phyloP scores from a whole-genome alignment of 2,113 vertebrate genomes.

The Parus major region DNA sequence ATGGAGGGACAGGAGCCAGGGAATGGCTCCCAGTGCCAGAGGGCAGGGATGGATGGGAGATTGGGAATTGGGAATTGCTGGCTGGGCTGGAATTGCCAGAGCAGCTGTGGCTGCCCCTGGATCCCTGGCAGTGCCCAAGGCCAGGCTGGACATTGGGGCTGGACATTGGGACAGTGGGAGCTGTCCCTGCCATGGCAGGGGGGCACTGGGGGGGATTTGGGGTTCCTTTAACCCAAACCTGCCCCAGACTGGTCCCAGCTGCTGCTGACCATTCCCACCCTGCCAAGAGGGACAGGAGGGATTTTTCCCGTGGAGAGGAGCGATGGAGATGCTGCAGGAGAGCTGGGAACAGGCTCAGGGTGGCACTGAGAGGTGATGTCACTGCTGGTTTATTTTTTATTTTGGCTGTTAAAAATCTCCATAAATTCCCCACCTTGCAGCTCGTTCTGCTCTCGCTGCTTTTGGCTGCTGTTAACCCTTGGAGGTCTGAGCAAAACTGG shows the following conservation, averaged over 20 bases:
- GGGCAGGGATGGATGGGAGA: no score
- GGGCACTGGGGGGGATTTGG: fast-evolving
- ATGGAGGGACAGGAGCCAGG: neutral
- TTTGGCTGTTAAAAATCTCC: neutral
- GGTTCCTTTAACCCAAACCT: neutral
- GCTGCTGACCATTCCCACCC: neutral
- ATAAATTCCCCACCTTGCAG: neutral
- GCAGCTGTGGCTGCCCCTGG: neutral
- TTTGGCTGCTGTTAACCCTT: neutral
- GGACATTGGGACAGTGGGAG: neutral
- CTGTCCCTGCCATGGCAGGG: neutral
- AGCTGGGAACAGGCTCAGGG: neutral
- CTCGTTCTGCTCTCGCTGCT: neutral
- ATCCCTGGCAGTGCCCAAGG: neutral
- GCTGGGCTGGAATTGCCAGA: neutral
- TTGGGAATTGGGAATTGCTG: neutral
- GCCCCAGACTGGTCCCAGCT: fast-evolving
- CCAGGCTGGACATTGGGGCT: neutral
- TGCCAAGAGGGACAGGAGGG: fast-evolving
- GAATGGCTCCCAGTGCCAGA: neutral
- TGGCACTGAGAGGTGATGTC: neutral
- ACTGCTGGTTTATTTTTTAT: neutral
- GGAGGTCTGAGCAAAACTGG: neutral
- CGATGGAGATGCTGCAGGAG: neutral
- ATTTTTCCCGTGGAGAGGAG: fast-evolving